Base-by-base conservation (phyloP, 2,113 vertebrate species). In the Caloenas nicobarica region DNA sequence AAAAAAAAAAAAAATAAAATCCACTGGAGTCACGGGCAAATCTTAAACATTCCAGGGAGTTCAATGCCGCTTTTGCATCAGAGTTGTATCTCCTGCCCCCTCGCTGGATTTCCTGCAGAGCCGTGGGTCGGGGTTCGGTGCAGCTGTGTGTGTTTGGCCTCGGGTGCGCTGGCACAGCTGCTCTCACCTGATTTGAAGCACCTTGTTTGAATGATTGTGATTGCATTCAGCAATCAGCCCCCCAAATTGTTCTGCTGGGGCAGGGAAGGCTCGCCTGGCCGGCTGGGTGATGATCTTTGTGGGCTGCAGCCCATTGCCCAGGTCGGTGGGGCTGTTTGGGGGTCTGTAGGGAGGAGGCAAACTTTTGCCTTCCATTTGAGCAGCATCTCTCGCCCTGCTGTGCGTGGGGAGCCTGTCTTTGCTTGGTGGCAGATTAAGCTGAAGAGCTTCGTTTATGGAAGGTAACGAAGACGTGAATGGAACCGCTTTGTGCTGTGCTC, bases 321-420 rank as follows among this genome's bases (percentile, higher is more conserved):
- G 46, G 7, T 40, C 0, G 0, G 6, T 48, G 42, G n/a, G 25
- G 40, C 34, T 65, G 7, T 34, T 11, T 51, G 58, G 34, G 24
- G 50, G 10, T 24, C 11, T 16, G 38, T 33, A 28, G 7, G 24
- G 29, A 72, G 11, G 34, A 51, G 50, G 28, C 33, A 31, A 40
- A 29, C 22, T 19, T 44, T 36, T 17, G 5, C 38, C 3, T 44
- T 76, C 13, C 13, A 14, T 5, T 2, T 1, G 3, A 31, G 42
- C 26, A 64, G 26, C 3, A 6, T 24, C 24, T 16, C 23, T 21
- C 3, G 2, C 38, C 29, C 21, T 15, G 31, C 19, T 5, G 22
- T 0, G 1, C 0, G 1, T 14, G 26, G 29, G n/a, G 48, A 29
- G 16, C 57, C 22, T 0, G 0, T 23, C 24, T 19, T 42, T 16